Conservation (phyloP, 2,888 invertebrate genomes). For the Napeogenes inachia region DNA sequence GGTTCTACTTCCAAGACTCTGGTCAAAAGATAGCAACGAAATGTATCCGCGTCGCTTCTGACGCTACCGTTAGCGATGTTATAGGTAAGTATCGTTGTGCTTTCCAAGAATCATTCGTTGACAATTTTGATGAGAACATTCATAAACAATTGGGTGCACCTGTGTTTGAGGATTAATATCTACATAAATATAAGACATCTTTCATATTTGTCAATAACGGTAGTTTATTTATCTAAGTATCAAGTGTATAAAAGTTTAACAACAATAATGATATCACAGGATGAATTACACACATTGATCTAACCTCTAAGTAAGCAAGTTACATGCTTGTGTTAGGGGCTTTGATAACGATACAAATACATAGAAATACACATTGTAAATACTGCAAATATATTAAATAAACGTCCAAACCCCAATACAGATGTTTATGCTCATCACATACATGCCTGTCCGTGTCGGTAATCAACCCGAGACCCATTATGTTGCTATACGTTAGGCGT, state of each 20-base stretch:
- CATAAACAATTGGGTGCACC: neutral
- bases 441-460: too few species aligned
- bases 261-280: neutral
- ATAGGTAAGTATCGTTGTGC: conserved; percentile 78
- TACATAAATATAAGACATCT: neutral
- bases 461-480: too few species aligned
- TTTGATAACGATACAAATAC: too few species aligned
- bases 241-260: too few species aligned
- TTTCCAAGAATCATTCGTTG: neutral
- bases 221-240: neutral
- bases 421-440: too few species aligned
- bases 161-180: neutral
- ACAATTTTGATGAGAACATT: neutral
- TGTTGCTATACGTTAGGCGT: too few species aligned
- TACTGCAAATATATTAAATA: too few species aligned
- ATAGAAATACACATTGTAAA: too few species aligned
- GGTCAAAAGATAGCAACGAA: conserved; percentile 99
- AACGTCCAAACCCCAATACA: too few species aligned
- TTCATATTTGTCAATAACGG: neutral
- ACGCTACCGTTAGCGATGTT: conserved; percentile 96
- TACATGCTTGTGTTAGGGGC: too few species aligned
- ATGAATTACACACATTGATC: too few species aligned
- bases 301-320: too few species aligned
- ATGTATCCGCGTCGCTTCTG: conserved; percentile 98
- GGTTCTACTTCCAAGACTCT: conserved; percentile 99